Conservation (phyloP, 2,888 invertebrate species). For the Lordiphosa fenestrarum region DNA sequence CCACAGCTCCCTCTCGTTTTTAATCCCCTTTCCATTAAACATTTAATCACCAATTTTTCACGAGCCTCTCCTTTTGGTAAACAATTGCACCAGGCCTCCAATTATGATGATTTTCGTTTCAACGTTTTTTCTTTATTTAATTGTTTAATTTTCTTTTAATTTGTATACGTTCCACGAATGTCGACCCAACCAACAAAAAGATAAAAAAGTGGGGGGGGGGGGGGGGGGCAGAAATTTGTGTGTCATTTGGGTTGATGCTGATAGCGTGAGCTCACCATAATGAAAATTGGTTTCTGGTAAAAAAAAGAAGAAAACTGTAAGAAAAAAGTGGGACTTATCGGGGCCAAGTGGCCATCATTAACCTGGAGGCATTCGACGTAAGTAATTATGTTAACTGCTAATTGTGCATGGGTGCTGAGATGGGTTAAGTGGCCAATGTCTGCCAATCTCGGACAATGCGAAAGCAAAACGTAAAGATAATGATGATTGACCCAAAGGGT, state of each 20-base stretch:
- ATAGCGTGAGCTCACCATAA: background rate
- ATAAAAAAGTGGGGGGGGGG: background rate
- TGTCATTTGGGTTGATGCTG: conserved; percentile 37
- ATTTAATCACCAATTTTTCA: conserved; percentile 29
- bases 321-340: conserved; percentile 46
- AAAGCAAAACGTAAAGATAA: no score
- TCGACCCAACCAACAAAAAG: conserved; percentile 30
- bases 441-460: no score
- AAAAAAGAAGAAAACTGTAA: conserved; percentile 1
- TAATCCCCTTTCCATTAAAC: conserved; percentile 13
- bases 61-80: background rate
- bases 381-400: conserved; percentile 64
- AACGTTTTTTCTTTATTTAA: conserved; percentile 34
- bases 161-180: conserved; percentile 20
- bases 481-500: no score
- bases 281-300: conserved; percentile 15
- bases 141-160: conserved; percentile 60
- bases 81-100: conserved; percentile 16
- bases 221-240: conserved; percentile 13
- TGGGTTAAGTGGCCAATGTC: no score
- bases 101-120: conserved; percentile 26
- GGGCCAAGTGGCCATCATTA: conserved; percentile 55
- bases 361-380: conserved; percentile 57
- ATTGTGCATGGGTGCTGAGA: conserved; percentile 37
- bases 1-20: conserved; percentile 20